Evolutionary conservation across 2,797 vertebrate genomes (phyloP).

Genomic region (Falco rusticolus): DNA sequence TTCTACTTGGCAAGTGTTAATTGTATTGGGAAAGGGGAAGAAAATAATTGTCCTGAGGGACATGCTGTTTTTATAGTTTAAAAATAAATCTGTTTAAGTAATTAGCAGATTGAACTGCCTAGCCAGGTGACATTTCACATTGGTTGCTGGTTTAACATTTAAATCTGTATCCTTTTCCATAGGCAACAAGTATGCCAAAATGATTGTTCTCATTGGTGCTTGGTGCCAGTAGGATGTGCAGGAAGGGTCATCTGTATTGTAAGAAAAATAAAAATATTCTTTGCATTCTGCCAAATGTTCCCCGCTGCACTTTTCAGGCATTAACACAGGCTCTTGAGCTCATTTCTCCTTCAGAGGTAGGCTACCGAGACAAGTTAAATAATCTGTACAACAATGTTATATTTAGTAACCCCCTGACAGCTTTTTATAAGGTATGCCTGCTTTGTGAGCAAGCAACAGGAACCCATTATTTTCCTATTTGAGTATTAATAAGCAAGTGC

Average conservation of each 20-base stretch:
- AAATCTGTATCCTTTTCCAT: neutral
- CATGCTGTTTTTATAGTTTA: neutral
- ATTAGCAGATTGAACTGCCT: conserved; percentile 3
- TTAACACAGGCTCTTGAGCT: neutral
- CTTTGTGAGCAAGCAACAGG: neutral
- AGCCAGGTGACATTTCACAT: conserved; percentile 22
- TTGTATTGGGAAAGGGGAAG: neutral
- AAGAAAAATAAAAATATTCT: neutral
- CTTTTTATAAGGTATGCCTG: neutral
- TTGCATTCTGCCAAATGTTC: neutral
- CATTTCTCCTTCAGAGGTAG: neutral
- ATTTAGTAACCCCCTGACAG: neutral
- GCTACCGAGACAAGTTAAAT: neutral
- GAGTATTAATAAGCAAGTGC: neutral
- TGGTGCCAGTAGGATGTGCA: neutral
- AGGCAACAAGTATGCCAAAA: neutral
- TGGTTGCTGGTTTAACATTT: neutral
- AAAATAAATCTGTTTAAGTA: conserved; percentile 17
- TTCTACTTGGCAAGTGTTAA: conserved; percentile 7
- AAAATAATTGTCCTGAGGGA: neutral
- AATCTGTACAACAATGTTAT: neutral
- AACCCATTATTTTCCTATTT: neutral
- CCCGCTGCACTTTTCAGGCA: neutral
- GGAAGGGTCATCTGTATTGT: neutral
- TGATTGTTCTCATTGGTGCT: neutral